These are phyloP conservation scores for Adoxophyes honmai DNA, from an alignment of 1,140 invertebrate species.

Conservation along the genomic window DNA sequence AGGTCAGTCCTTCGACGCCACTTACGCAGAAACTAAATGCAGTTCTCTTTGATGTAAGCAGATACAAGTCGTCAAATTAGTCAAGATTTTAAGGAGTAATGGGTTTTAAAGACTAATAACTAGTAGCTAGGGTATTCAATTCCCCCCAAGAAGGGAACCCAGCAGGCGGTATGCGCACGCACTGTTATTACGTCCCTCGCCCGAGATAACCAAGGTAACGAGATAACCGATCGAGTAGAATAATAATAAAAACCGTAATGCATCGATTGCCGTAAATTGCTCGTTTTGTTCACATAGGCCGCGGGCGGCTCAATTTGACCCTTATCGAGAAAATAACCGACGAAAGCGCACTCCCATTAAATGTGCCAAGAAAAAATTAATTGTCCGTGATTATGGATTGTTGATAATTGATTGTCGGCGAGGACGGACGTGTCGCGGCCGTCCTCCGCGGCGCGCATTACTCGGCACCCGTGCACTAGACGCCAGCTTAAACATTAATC, in stretches of 20 bases:
- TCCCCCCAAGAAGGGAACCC: not conserved
- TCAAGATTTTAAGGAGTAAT: too few relatives aligned
- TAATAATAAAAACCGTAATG: conserved; percentile 55
- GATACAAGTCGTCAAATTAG: too few relatives aligned
- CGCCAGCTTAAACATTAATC: too few relatives aligned
- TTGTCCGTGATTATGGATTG: conserved; percentile 63
- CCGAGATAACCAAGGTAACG: conserved; percentile 28
- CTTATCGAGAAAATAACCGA: conserved; percentile 63
- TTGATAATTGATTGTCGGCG: conserved; percentile 55
- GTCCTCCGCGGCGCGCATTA: conserved; percentile 33
- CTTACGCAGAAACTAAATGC: too few relatives aligned
- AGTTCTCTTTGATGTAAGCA: too few relatives aligned
- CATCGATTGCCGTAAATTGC: conserved; percentile 51
- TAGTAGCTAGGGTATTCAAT: conserved; percentile 3
- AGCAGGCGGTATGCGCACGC: conserved; percentile 15
- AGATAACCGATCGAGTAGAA: conserved; percentile 42
- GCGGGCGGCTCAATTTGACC: conserved; percentile 59
- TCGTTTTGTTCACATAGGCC: conserved; percentile 54
- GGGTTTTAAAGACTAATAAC: too few relatives aligned
- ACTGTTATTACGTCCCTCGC: conserved; percentile 27
- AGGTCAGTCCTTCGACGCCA: too few relatives aligned
- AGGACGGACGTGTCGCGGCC: conserved; percentile 36
- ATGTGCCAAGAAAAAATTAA: conserved; percentile 55
- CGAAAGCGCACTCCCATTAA: conserved; percentile 54
- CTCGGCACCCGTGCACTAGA: conserved; percentile 25